Conservation (phyloP, 2,113 vertebrate genomes). For the Datnioides undecimradiatus region DNA sequence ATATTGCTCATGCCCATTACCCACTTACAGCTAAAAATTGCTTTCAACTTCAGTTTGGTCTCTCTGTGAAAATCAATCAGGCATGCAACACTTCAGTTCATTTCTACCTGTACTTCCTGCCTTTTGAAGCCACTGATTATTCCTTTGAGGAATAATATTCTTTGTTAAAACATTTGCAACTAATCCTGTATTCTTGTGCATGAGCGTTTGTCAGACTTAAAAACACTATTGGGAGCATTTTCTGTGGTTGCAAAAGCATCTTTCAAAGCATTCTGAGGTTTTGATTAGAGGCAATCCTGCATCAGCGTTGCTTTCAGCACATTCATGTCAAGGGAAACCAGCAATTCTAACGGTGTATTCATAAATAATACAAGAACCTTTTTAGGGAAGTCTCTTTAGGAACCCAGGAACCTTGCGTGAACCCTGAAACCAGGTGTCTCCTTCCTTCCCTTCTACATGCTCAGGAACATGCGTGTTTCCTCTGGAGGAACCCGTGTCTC, state of each 20-base stretch:
- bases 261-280: background rate
- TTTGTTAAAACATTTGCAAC: background rate
- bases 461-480: too few species aligned
- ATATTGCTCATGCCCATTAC: constrained; percentile 10
- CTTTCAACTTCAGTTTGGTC: constrained; percentile 34
- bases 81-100: background rate
- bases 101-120: background rate
- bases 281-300: too few species aligned
- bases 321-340: too few species aligned
- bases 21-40: constrained; percentile 26
- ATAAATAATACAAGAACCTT: too few species aligned
- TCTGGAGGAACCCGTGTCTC: too few species aligned
- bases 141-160: background rate
- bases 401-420: too few species aligned
- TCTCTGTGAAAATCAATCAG: constrained; percentile 33
- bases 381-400: too few species aligned
- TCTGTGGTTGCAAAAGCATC: background rate
- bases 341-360: too few species aligned
- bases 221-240: background rate
- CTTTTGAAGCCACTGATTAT: too few species aligned
- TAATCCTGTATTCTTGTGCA: background rate
- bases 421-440: too few species aligned
- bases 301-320: too few species aligned
- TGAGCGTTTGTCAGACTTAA: background rate
- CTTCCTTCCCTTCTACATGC: too few species aligned